phyloP scores from a whole-genome alignment of 2,113 vertebrate species.

The Mastomys natalensis region DNA sequence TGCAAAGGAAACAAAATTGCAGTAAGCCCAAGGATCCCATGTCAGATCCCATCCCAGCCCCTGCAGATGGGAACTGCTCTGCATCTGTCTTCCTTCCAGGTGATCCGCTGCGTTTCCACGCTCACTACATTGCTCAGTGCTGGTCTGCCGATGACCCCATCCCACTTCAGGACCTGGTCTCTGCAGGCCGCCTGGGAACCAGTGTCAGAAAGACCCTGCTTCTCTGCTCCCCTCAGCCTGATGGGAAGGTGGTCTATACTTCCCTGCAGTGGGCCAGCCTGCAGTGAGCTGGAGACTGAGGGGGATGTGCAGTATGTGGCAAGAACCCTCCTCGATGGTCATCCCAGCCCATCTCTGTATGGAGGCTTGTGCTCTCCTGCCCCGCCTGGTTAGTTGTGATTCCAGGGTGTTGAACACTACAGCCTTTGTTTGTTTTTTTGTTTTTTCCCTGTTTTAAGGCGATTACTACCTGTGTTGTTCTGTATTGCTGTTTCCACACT shows the following conservation, averaged over 20 bases:
- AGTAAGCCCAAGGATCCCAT: background rate
- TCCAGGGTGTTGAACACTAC: slow-evolving; percentile 14
- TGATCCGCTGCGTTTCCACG: slow-evolving; percentile 93
- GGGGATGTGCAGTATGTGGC: no score
- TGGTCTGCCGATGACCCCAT: slow-evolving; percentile 82
- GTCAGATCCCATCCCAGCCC: fast-evolving
- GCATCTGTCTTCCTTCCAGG: slow-evolving; percentile 81
- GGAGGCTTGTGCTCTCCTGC: background rate
- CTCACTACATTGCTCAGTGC: slow-evolving; percentile 93
- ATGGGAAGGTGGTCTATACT: slow-evolving; percentile 87
- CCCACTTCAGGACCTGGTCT: slow-evolving; percentile 88
- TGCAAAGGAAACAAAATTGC: background rate
- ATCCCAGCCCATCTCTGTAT: background rate
- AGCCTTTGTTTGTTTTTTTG: background rate
- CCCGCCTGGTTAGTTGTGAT: background rate
- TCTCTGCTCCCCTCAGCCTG: slow-evolving; percentile 87
- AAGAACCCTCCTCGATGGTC: background rate
- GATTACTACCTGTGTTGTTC: background rate
- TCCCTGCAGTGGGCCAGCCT: slow-evolving; percentile 93
- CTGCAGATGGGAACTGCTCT: background rate
- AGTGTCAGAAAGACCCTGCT: slow-evolving; percentile 93
- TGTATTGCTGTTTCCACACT: slow-evolving; percentile 25
- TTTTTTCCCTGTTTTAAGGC: background rate
- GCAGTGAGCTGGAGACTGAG: slow-evolving; percentile 70
- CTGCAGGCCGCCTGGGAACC: slow-evolving; percentile 90